Base-by-base conservation (phyloP, 1,140 invertebrate species). In the Lanistes nyassanus region DNA sequence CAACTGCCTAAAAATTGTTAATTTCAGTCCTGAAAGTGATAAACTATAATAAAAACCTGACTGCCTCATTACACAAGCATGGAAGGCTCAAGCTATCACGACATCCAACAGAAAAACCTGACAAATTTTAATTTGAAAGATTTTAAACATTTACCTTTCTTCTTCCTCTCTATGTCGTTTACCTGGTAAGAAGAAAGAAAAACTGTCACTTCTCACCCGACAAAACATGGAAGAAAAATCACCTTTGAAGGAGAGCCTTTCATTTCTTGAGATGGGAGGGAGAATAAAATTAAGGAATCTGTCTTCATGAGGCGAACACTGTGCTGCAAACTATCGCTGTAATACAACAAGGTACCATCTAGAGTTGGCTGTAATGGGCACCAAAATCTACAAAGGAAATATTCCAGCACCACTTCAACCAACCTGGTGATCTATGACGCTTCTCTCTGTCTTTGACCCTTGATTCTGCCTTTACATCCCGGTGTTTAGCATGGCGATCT, bases 131-230 rank as follows among this genome's bases (percentile, higher is more conserved):
- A 47, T 42, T 3, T 26, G 34, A 39, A 37, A 39, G 9, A 36
- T 6, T 26, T 34, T 9, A 70, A 64, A 26, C 21, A 69, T 76
- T 79, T 34, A 83, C 83, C 79, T 84, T 34, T 85, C 81, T 78
- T 85, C 83, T 70, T 84, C 82, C 69, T 82, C 82, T 73, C 76
- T 79, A 56, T 81, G 81, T 74, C 80, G 80, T 55, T 81, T 79
- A 62, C 79, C 81, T 83, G 68, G 31, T 78, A 76, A 73, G 67
- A 62, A 74, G 36, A 69, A 73, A 36, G 53, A 58, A 23, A 76
- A 0, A 36, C 36, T 42, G 39, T 60, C 37, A 56, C 13, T 23
- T 16, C 26, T 51, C 23, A 26, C 13, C 7, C 16, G 26, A 66
- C 21, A 37, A 66, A 39, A n/a, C 4, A 37, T 29, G 21, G 29